Conservation (phyloP, 2,797 vertebrate species). For the Cirrhinus molitorella region DNA sequence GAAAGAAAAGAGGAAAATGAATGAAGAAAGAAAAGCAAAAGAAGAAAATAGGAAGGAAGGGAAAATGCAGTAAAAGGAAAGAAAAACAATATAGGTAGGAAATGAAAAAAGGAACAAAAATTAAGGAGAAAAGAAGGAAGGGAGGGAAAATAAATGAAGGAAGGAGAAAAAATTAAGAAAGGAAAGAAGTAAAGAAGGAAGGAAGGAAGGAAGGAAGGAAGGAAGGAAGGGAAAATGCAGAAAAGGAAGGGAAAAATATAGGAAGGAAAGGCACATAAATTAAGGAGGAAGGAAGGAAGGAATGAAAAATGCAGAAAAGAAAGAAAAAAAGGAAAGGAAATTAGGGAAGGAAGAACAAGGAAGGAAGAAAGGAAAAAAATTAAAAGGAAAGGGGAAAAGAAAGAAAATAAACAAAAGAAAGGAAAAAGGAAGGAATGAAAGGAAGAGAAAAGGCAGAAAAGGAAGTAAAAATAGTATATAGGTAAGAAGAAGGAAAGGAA, state of each 20-base stretch:
- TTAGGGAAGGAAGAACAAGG: neutral
- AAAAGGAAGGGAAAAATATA: slow-evolving; percentile 58
- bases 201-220: slow-evolving; percentile 5
- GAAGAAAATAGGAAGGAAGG: neutral
- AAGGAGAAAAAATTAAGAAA: slow-evolving; percentile 42
- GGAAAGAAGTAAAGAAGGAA: slow-evolving; percentile 57
- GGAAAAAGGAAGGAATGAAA: neutral
- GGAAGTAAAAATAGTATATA: neutral
- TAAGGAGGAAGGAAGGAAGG: slow-evolving; percentile 49
- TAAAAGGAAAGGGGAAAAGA: neutral
- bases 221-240: neutral
- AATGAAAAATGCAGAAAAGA: too few relatives aligned
- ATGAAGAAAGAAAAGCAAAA: neutral
- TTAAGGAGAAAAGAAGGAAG: too few relatives aligned
- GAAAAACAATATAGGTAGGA: too few relatives aligned
- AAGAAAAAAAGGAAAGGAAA: neutral
- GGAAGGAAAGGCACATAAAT: too few relatives aligned
- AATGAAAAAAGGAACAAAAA: neutral
- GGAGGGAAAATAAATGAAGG: too few relatives aligned
- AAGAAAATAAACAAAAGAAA: neutral
- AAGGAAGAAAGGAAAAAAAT: neutral
- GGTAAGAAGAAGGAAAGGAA: neutral
- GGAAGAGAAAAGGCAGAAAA: too few relatives aligned
- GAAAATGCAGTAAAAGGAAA: too few relatives aligned
- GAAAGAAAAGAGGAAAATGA: neutral